A percentile compares a stretch with the other conserved stretches of the same genome.
Conservation (phyloP, 2,797 vertebrate genomes). For the Leucoraja ocellata region DNA sequence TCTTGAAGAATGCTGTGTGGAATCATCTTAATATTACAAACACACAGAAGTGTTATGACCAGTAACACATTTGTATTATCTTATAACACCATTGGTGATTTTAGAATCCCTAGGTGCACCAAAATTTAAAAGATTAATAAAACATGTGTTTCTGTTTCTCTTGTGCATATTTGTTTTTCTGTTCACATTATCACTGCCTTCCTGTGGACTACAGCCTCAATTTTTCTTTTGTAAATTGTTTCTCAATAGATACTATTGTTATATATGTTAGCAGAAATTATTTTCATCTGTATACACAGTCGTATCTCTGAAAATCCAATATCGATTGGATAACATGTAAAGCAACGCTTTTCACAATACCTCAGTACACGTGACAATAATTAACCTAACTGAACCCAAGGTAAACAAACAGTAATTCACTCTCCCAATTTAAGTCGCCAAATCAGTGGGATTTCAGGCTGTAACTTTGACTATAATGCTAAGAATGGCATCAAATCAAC, state of each 20-base stretch:
- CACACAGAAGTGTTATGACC: background rate
- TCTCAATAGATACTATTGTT: background rate
- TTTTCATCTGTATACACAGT: background rate
- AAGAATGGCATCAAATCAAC: background rate
- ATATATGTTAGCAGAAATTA: background rate
- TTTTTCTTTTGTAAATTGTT: background rate
- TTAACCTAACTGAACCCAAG: no score
- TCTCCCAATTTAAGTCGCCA: background rate
- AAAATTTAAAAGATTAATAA: background rate
- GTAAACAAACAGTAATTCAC: no score
- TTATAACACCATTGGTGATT: background rate
- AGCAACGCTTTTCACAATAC: no score
- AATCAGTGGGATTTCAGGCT: background rate
- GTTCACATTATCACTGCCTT: background rate
- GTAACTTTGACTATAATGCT: background rate
- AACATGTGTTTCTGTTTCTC: background rate
- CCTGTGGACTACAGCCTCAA: background rate
- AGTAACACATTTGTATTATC: background rate
- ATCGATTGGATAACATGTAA: no score
- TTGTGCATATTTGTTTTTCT: background rate
- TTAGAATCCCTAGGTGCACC: background rate
- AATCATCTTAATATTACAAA: background rate
- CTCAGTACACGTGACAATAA: no score
- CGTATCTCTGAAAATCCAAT: background rate
- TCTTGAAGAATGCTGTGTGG: background rate